A percentile compares a stretch with the other conserved stretches of the same genome.
Evolutionary conservation across 2,113 vertebrate species (phyloP).

Genomic region (Ornithorhynchus anatinus): DNA sequence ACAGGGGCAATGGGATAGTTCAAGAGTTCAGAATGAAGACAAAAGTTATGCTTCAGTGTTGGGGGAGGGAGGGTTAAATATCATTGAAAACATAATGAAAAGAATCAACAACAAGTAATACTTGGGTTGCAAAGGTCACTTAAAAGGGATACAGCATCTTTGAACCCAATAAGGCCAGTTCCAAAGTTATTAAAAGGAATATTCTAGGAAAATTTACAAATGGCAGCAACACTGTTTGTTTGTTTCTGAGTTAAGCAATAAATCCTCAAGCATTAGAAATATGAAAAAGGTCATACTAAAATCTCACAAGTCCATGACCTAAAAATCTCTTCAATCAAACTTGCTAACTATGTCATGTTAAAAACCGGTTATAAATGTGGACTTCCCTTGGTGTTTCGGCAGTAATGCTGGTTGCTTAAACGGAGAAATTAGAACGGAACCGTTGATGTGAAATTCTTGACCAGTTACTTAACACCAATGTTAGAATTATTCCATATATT

Average conservation of each 20-base stretch:
- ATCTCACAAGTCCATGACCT: slow-evolving; percentile 71
- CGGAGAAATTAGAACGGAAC: slow-evolving; percentile 63
- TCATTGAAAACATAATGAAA: slow-evolving; percentile 53
- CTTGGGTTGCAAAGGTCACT: slow-evolving; percentile 83
- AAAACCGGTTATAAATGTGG: slow-evolving; percentile 81
- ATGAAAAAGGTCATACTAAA: slow-evolving; percentile 78
- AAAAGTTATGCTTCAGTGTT: slow-evolving; percentile 37
- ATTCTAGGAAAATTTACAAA: slow-evolving; percentile 79
- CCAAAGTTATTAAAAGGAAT: slow-evolving; percentile 75
- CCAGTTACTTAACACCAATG: slow-evolving; percentile 26
- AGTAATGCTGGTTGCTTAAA: slow-evolving; percentile 85
- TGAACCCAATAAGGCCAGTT: slow-evolving; percentile 77
- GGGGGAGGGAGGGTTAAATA: slow-evolving; percentile 51
- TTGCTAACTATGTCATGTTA: slow-evolving; percentile 73
- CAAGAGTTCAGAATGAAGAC: slow-evolving; percentile 60
- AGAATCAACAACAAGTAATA: slow-evolving; percentile 77
- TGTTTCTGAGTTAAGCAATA: slow-evolving; percentile 71
- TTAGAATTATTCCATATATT: slow-evolving; percentile 29
- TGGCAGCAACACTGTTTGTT: slow-evolving; percentile 71
- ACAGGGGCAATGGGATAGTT: slow-evolving; percentile 33
- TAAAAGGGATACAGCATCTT: slow-evolving; percentile 77
- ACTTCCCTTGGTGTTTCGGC: slow-evolving; percentile 77
- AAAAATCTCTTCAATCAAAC: slow-evolving; percentile 74
- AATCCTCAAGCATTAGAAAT: slow-evolving; percentile 74
- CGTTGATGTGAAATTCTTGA: slow-evolving; percentile 52